Conservation (phyloP, 2,113 vertebrate species). For the Apaloderma vittatum region DNA sequence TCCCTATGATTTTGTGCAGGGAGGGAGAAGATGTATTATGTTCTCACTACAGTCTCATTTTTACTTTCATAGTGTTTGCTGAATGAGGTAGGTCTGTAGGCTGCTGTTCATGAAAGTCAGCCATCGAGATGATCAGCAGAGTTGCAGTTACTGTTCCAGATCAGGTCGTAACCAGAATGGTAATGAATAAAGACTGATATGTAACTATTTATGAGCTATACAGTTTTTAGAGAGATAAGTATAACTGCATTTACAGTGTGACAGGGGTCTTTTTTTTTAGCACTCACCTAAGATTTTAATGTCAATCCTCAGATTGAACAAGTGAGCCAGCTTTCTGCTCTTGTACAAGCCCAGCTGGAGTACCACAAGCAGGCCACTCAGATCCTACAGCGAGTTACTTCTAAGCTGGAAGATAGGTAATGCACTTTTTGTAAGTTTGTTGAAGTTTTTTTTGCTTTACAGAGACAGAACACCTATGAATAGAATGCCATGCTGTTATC, state of each 20-base stretch:
- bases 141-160: neutral
- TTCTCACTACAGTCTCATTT: neutral
- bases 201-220: neutral
- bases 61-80: neutral
- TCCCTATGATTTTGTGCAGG: neutral
- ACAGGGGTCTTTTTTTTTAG: neutral
- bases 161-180: neutral
- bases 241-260: neutral
- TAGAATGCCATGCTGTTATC: neutral
- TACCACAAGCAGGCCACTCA: slow-evolving; percentile 94
- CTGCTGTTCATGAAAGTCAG: neutral
- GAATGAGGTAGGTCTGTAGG: neutral
- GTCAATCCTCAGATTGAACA: slow-evolving; percentile 90
- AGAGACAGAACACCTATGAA: neutral
- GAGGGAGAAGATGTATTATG: neutral
- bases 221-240: neutral
- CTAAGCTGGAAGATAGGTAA: slow-evolving; percentile 93
- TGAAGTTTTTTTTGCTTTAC: neutral
- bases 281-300: neutral
- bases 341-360: slow-evolving; percentile 96
- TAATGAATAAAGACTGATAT: neutral
- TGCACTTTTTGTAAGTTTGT: neutral
- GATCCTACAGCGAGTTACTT: slow-evolving; percentile 93
- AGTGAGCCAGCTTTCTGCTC: slow-evolving; percentile 95
- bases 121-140: neutral